These are phyloP conservation scores for Lithophane ornitopus DNA, from an alignment of 2,888 invertebrate genomes.

Conservation along the genomic window DNA sequence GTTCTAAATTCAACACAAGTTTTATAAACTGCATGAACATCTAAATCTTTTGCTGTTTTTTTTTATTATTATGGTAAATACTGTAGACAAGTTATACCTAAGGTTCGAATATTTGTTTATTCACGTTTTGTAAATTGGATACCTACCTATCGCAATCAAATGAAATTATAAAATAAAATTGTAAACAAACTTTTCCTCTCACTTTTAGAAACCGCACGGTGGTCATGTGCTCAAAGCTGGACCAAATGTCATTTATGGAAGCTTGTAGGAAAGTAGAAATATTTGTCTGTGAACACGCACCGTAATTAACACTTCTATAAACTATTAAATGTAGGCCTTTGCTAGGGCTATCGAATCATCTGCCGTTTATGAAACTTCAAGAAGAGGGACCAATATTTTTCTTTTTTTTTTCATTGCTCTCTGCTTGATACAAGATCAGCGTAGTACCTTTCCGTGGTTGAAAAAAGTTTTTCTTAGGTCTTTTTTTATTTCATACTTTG, in stretches of 20 bases:
- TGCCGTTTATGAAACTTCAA: not conserved
- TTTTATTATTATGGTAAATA: not conserved
- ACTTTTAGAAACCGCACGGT: slow-evolving; percentile 52
- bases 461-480: not conserved
- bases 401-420: not conserved
- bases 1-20: not conserved
- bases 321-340: slow-evolving; percentile 49
- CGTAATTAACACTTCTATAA: slow-evolving; percentile 61
- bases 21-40: not conserved
- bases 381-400: not conserved
- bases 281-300: slow-evolving; percentile 52
- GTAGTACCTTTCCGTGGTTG: too few relatives aligned
- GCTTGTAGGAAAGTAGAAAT: slow-evolving; percentile 64
- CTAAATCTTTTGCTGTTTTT: not conserved
- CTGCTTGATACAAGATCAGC: not conserved
- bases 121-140: not conserved
- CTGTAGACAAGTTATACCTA: not conserved
- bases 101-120: not conserved
- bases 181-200: slow-evolving; percentile 48
- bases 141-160: not conserved
- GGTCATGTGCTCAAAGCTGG: slow-evolving; percentile 24
- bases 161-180: not conserved
- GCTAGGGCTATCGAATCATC: slow-evolving; percentile 26
- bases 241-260: slow-evolving; percentile 54
- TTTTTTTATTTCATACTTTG: not conserved